Base-by-base conservation (phyloP, 2,888 invertebrate species). In the Eupeodes luniger region DNA sequence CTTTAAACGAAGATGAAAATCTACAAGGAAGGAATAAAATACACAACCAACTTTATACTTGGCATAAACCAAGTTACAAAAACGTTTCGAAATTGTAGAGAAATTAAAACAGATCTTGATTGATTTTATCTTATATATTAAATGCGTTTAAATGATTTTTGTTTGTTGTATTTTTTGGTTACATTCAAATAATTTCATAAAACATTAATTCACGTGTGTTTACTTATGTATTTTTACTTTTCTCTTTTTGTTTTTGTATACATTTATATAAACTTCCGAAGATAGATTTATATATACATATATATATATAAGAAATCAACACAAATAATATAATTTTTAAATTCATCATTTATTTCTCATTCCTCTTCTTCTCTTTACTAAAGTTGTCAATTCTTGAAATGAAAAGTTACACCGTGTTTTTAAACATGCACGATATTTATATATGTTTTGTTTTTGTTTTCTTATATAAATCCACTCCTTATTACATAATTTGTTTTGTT, bases 141-240 rank as follows among this genome's bases (percentile, higher is more conserved):
- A 88, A 88, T 88, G 85, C 84, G 81, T 84, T 88, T 88, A 81
- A 84, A 84, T 84, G 79, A 84, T 81, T 81, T 57, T 67, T 81
- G 19, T 19, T 87, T 83, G 27, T 27, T 80, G 79, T 83, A 76
- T 87, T 88, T 27, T 84, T 88, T 88, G 88, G 88, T 88, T 88
- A 85, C 87, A 88, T 85, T 81, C 77, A 81, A 88, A 88, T 88
- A 81, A 88, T 88, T 84, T 80, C 84, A 88, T 88, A 88, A 88
- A 84, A 88, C 88, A 85, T 85, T 88, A 75, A 88, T 85, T 84
- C 81, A 88, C 61, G 75, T 75, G 81, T 84, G 64, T 84, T 81
- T 80, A 77, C 4, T 53, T 19, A 2, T 64, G 79, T 83, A 83
- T 72, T 84, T 69, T 82, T 57, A 27, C 59, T 70, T 69, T 47